Conservation (phyloP, 1,140 invertebrate species). For the Tetragonula clypearis region DNA sequence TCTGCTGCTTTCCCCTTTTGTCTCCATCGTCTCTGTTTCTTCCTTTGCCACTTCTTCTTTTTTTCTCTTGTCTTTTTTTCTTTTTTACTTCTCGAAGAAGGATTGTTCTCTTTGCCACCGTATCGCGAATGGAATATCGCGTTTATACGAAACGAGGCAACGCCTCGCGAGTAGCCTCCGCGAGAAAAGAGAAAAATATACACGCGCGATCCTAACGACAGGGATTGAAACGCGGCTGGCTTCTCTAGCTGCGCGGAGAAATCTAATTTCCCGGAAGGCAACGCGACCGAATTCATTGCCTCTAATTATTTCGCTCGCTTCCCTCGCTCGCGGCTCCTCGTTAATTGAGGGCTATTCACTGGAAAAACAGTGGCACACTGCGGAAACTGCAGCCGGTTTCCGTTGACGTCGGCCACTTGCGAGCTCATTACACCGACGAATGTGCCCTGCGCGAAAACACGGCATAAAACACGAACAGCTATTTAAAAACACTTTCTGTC, state of each 20-base stretch:
- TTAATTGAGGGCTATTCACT: conserved; percentile 51
- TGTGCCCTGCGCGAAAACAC: not conserved
- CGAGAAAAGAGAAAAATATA: conserved; percentile 9
- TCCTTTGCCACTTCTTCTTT: too few relatives aligned
- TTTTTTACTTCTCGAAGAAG: too few relatives aligned
- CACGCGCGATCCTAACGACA: conserved; percentile 18
- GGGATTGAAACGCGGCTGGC: conserved; percentile 1
- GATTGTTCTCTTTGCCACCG: not conserved
- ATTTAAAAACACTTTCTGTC: not conserved
- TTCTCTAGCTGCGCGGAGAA: not conserved
- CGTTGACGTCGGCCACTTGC: conserved; percentile 12
- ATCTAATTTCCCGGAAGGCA: conserved; percentile 46
- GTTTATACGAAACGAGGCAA: conserved; percentile 8
- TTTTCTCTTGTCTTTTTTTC: not conserved
- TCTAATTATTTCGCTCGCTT: conserved; percentile 47
- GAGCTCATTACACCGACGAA: not conserved
- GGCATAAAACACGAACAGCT: not conserved
- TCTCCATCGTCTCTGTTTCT: not conserved
- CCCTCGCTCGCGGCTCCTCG: conserved; percentile 11
- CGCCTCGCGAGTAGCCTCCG: not conserved
- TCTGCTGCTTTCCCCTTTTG: not conserved
- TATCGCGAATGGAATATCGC: not conserved
- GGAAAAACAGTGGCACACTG: conserved; percentile 29
- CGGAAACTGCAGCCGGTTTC: not conserved
- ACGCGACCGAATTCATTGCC: conserved; percentile 33